phyloP scores from a whole-genome alignment of 1,140 invertebrate genomes.

The Archivesica marissinica region DNA sequence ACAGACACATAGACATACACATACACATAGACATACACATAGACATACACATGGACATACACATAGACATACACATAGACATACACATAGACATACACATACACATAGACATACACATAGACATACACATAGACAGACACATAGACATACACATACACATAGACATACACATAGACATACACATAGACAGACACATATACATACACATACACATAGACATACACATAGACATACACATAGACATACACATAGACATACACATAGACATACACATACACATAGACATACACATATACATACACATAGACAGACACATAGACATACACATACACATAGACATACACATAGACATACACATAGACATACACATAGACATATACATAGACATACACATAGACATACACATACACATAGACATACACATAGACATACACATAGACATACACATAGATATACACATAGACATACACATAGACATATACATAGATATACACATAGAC shows the following conservation, averaged over 20 bases:
- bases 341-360: neutral
- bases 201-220: neutral
- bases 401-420: neutral
- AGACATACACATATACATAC: neutral
- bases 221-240: neutral
- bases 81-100: neutral
- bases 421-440: neutral
- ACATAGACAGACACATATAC: too few relatives aligned
- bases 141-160: neutral
- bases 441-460: too few relatives aligned
- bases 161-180: neutral
- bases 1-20: neutral
- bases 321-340: neutral
- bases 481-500: too few relatives aligned
- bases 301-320: too few relatives aligned
- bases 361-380: too few relatives aligned
- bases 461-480: too few relatives aligned
- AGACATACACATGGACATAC: neutral
- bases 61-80: neutral
- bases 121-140: too few relatives aligned
- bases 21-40: neutral
- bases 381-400: neutral
- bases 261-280: neutral
- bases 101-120: neutral
- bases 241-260: neutral